A percentile compares a stretch with the other conserved stretches of the same genome.
Conservation (phyloP, 64 coral and sea anemone species). For the Montipora cactus region DNA sequence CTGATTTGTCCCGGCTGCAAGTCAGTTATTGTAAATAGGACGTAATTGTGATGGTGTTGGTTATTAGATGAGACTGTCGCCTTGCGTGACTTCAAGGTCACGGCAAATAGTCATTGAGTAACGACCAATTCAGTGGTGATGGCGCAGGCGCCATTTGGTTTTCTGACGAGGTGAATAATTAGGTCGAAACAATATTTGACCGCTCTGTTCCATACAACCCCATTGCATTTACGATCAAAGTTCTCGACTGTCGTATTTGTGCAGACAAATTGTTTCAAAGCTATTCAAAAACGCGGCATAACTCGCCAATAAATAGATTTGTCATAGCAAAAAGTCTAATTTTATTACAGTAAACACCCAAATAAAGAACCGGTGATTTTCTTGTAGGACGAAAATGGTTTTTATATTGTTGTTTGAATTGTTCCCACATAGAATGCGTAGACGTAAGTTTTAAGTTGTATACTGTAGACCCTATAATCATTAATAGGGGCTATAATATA, state of each 20-base stretch:
- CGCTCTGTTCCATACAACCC: neutral
- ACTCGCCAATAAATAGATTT: neutral
- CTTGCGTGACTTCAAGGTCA: neutral
- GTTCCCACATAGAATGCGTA: too few relatives aligned
- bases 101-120: neutral
- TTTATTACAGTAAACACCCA: too few relatives aligned
- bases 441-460: too few relatives aligned
- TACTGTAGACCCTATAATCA: too few relatives aligned
- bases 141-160: slow-evolving; percentile 46
- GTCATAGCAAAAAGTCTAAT: neutral
- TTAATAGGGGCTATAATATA: too few relatives aligned
- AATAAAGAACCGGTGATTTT: too few relatives aligned
- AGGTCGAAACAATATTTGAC: neutral
- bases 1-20: neutral
- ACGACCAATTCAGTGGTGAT: neutral
- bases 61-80: neutral
- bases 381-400: too few relatives aligned
- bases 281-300: neutral
- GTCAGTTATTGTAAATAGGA: neutral
- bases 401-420: neutral
- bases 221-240: neutral
- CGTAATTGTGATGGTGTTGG: neutral
- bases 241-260: neutral
- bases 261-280: neutral
- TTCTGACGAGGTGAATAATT: neutral